Evolutionary conservation across 2,888 invertebrate species (phyloP).

Genomic region (Poecilobothrus nobilitatus): DNA sequence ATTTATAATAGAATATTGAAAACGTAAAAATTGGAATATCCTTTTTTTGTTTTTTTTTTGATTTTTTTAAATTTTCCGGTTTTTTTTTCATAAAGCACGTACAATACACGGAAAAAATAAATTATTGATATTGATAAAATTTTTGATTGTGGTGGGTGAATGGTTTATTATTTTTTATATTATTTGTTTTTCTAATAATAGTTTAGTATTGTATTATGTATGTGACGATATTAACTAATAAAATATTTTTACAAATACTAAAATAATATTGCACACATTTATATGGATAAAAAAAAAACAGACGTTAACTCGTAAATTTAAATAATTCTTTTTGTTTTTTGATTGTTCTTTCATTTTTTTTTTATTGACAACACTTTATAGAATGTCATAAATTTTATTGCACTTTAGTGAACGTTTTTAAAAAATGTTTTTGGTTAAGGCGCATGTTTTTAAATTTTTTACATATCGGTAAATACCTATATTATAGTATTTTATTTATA

Average conservation of each 20-base stretch:
- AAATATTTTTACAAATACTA: not conserved
- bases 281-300: no score
- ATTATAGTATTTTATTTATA: no score
- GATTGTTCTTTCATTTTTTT: not conserved
- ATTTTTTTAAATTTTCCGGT: not conserved
- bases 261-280: not conserved
- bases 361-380: not conserved
- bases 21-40: no score
- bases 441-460: not conserved
- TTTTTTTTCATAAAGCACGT: not conserved
- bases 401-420: not conserved
- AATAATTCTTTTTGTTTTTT: not conserved
- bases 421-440: not conserved
- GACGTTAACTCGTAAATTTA: not conserved
- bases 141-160: not conserved
- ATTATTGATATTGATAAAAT: not conserved
- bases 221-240: not conserved
- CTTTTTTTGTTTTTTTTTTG: not conserved
- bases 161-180: not conserved
- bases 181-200: not conserved
- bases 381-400: constrained; percentile 6
- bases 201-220: not conserved
- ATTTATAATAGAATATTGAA: no score
- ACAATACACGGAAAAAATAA: not conserved
- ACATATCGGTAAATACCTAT: not conserved